phyloP scores from a whole-genome alignment of 2,113 vertebrate genomes.

The Oxygymnocypris stewartii region DNA sequence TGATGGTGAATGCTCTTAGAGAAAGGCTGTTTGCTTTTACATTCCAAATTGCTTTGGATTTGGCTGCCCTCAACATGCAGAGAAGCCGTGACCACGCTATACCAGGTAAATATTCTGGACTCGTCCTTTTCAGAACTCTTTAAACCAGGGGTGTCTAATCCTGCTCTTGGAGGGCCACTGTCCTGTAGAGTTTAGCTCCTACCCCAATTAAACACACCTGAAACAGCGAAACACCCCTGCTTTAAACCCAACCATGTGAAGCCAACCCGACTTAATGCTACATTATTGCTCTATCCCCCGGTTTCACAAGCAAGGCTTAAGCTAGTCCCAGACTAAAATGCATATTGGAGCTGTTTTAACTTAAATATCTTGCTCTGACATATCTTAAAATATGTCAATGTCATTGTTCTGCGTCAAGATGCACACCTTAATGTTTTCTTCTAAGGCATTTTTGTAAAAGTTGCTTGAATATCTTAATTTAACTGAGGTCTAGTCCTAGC shows the following conservation, averaged over 20 bases:
- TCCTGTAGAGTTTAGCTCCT: not conserved
- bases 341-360: too few relatives aligned
- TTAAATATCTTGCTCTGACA: too few relatives aligned
- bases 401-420: too few relatives aligned
- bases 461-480: too few relatives aligned
- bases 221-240: not conserved
- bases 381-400: too few relatives aligned
- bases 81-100: slow-evolving; percentile 80
- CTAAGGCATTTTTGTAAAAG: too few relatives aligned
- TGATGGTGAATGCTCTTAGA: slow-evolving; percentile 80
- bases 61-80: slow-evolving; percentile 83
- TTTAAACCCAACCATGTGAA: not conserved
- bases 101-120: slow-evolving; percentile 68
- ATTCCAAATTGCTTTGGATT: slow-evolving; percentile 72
- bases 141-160: not conserved
- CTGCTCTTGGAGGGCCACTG: not conserved
- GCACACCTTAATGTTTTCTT: too few relatives aligned
- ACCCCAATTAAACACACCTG: not conserved
- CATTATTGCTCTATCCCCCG: not conserved
- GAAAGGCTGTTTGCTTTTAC: slow-evolving; percentile 79
- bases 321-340: too few relatives aligned
- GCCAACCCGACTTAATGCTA: not conserved
- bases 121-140: not conserved
- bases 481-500: too few relatives aligned
- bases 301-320: too few relatives aligned